Conservation (phyloP, 53 echinoderm and acorn worm genomes). For the Echinometra lucunter region DNA sequence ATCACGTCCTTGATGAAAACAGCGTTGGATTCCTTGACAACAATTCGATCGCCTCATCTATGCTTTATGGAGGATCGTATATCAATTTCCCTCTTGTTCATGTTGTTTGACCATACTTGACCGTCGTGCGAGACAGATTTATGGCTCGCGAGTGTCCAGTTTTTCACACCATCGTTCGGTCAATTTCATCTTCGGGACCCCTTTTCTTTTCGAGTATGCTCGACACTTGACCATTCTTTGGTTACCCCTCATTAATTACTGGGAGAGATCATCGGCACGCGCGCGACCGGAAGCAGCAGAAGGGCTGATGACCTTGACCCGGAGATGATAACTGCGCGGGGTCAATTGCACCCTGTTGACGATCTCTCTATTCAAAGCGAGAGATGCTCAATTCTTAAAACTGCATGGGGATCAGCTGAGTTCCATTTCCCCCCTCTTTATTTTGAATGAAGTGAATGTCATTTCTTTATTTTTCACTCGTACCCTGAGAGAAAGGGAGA, state of each 20-base stretch:
- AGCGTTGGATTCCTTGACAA: not conserved
- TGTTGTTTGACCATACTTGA: slow-evolving; percentile 11
- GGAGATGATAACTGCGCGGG: not conserved
- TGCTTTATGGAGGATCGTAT: slow-evolving; percentile 21
- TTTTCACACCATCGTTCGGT: slow-evolving; percentile 6
- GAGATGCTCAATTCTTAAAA: not conserved
- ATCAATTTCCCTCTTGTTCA: slow-evolving; percentile 8
- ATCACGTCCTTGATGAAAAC: not conserved
- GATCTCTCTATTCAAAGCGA: not conserved
- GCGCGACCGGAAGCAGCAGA: slow-evolving; percentile 3
- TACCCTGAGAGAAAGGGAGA: not conserved
- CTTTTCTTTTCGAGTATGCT: not conserved
- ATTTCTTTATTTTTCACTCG: not conserved
- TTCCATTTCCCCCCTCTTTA: not conserved
- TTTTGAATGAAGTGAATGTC: not conserved
- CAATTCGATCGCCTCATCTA: not conserved
- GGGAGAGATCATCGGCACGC: slow-evolving; percentile 6
- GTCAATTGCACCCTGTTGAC: slow-evolving; percentile 8
- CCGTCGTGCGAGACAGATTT: slow-evolving; percentile 48
- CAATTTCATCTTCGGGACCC: not conserved
- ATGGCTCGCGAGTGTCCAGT: slow-evolving; percentile 36
- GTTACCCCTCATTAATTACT: not conserved
- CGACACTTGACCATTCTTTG: not conserved
- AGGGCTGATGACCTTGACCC: slow-evolving; percentile 10
- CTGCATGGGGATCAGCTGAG: not conserved